A percentile compares a stretch with the other conserved stretches of the same genome.
These are phyloP conservation scores for Leptura quadrifasciata DNA, from an alignment of 2,888 invertebrate species.

Conservation along the genomic window DNA sequence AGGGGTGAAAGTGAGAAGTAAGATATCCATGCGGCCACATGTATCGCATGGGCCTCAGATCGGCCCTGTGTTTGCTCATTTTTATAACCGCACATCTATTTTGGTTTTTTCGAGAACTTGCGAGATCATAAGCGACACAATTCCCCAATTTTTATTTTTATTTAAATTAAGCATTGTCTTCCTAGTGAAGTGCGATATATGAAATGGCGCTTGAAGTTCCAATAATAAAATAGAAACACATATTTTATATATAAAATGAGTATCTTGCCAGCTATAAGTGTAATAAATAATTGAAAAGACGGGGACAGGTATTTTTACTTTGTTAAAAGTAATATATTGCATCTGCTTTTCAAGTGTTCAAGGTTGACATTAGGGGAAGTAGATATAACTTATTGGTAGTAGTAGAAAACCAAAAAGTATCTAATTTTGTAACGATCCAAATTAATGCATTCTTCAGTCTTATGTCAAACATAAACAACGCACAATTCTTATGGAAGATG, in stretches of 20 bases:
- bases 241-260: conserved; percentile 6
- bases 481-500: too few relatives aligned
- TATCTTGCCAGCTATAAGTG: conserved; percentile 6
- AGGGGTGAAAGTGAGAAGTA: too few relatives aligned
- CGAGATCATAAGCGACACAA: neutral
- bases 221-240: conserved; percentile 18
- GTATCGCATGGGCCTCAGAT: too few relatives aligned
- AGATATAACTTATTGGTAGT: neutral
- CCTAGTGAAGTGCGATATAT: conserved; percentile 8
- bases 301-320: conserved; percentile 24
- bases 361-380: conserved; percentile 12
- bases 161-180: conserved; percentile 18
- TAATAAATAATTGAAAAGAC: conserved; percentile 23
- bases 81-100: conserved; percentile 1
- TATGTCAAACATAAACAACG: neutral
- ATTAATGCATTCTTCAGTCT: too few relatives aligned
- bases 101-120: neutral
- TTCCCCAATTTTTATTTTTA: conserved; percentile 18
- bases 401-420: neutral
- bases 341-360: neutral
- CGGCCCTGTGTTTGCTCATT: too few relatives aligned
- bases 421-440: too few relatives aligned
- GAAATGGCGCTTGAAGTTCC: neutral
- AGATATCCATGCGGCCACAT: too few relatives aligned
- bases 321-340: conserved; percentile 17